Conservation (phyloP, 2,888 invertebrate species). For the Melinopterus prodromus region DNA sequence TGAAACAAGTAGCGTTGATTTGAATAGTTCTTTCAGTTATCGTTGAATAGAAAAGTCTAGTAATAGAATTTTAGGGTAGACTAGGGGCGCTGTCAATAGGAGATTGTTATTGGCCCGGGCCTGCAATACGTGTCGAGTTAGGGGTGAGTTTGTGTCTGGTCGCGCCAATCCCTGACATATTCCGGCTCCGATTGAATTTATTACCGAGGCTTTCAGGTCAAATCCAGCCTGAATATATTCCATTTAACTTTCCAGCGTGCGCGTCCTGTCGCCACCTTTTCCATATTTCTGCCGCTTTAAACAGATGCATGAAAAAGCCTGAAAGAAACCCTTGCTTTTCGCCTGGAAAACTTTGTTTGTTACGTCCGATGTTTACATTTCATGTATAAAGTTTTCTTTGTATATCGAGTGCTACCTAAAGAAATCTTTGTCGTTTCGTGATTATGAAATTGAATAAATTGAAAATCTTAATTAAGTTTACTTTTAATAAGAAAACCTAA, state of each 20-base stretch:
- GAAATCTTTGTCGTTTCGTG: too few relatives aligned
- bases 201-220: background rate
- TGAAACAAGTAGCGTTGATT: too few relatives aligned
- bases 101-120: background rate
- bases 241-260: background rate
- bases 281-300: background rate
- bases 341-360: background rate
- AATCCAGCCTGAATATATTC: constrained; percentile 4
- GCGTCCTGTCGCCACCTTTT: background rate
- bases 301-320: background rate
- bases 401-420: background rate
- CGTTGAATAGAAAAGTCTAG: too few relatives aligned
- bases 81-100: background rate
- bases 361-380: background rate
- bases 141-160: constrained; percentile 4
- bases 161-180: background rate
- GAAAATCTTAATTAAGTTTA: too few relatives aligned
- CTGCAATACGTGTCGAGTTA: background rate
- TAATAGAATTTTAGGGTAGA: too few relatives aligned
- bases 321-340: background rate
- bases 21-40: too few relatives aligned
- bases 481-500: too few relatives aligned
- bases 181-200: background rate
- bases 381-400: background rate
- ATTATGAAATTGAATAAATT: too few relatives aligned